Conservation (phyloP, 2,888 invertebrate genomes). For the Eledone cirrhosa region DNA sequence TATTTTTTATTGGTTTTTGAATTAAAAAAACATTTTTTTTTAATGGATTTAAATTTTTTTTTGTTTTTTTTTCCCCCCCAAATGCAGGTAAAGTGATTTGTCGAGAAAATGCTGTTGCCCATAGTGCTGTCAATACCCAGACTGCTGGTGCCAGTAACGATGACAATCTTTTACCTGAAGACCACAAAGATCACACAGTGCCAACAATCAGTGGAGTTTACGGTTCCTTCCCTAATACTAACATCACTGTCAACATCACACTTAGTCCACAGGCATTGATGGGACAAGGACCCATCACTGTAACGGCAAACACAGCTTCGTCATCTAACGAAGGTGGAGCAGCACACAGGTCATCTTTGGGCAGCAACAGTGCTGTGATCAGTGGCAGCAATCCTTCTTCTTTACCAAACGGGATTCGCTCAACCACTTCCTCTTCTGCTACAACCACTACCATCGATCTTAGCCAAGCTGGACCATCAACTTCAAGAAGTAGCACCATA, state of each 20-base stretch:
- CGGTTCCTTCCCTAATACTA: conserved; percentile 29
- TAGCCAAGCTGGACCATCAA: not conserved
- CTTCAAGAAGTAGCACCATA: conserved; percentile 7
- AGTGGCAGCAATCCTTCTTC: not conserved
- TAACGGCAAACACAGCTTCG: conserved; percentile 38
- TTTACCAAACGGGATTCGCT: conserved; percentile 3
- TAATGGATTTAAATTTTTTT: too few species aligned
- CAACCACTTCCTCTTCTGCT: not conserved
- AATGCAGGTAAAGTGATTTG: conserved; percentile 30
- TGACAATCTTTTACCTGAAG: conserved; percentile 2
- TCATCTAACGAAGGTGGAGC: conserved; percentile 8
- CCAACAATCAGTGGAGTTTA: conserved; percentile 23
- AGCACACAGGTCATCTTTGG: too few species aligned
- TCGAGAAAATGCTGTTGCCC: conserved; percentile 26
- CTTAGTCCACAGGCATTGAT: conserved; percentile 39
- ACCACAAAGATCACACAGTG: not conserved
- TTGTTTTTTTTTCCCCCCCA: too few species aligned
- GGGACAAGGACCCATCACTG: conserved; percentile 41
- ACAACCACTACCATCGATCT: conserved; percentile 7
- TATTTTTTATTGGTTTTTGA: too few species aligned
- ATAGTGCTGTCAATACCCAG: not conserved
- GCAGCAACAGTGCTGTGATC: not conserved
- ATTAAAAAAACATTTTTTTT: too few species aligned
- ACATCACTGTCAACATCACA: conserved; percentile 41
- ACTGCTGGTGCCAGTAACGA: not conserved